These are phyloP conservation scores for Osmerus eperlanus DNA, from an alignment of 2,113 vertebrate genomes.

Conservation along the genomic window DNA sequence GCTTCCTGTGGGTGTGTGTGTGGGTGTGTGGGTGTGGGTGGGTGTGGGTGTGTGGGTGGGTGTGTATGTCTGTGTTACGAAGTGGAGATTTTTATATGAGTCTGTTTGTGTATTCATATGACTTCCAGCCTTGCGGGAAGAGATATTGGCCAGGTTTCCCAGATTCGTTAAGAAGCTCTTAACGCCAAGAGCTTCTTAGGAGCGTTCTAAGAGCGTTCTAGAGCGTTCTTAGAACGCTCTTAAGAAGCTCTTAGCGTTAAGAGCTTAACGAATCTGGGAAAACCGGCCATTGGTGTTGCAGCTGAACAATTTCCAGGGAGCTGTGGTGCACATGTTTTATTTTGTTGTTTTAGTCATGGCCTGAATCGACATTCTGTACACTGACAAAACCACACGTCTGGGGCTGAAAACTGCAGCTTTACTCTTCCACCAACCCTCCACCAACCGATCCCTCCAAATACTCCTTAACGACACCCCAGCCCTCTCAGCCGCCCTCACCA, in stretches of 20 bases:
- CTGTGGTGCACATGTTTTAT: not conserved
- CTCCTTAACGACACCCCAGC: no score
- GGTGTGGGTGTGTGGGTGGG: not conserved
- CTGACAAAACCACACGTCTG: not conserved
- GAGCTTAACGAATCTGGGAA: no score
- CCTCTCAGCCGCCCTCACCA: no score
- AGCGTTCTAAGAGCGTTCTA: no score
- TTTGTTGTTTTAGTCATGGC: slow-evolving; percentile 11
- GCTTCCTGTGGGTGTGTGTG: slow-evolving; percentile 25
- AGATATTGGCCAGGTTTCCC: not conserved
- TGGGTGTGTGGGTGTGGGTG: not conserved
- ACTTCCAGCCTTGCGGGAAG: not conserved
- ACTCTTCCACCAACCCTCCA: not conserved
- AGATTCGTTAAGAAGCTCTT: no score
- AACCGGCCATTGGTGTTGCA: not conserved
- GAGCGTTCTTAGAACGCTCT: no score
- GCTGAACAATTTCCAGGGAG: not conserved
- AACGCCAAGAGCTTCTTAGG: no score
- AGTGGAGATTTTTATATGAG: not conserved
- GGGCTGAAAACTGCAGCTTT: not conserved
- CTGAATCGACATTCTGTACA: not conserved
- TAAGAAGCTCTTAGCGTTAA: no score
- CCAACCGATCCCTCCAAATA: no score
- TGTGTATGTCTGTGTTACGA: not conserved
- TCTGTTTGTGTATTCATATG: not conserved